These are phyloP conservation scores for Mantis religiosa DNA, from an alignment of 2,888 invertebrate species.

Conservation along the genomic window DNA sequence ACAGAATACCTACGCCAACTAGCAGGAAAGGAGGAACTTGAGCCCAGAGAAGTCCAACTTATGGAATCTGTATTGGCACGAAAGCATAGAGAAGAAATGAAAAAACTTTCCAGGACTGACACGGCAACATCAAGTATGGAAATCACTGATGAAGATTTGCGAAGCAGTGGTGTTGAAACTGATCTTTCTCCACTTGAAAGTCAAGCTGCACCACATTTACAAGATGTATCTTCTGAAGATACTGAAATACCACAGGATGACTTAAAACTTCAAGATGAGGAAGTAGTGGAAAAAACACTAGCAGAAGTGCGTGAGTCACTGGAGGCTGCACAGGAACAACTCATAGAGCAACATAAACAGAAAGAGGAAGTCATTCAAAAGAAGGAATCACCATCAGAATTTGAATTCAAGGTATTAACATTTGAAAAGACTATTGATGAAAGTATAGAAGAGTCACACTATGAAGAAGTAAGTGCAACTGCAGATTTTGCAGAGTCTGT, in stretches of 20 bases:
- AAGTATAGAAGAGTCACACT: constrained; percentile 35
- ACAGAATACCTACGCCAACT: constrained; percentile 46
- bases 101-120: constrained; percentile 45
- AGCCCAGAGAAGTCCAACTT: constrained; percentile 47
- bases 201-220: constrained; percentile 50
- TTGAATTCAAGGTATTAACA: constrained; percentile 59
- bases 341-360: constrained; percentile 63
- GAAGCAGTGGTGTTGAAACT: constrained; percentile 64
- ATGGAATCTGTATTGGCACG: constrained; percentile 50
- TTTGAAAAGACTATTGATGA: constrained; percentile 35
- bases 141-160: constrained; percentile 62
- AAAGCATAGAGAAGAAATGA: constrained; percentile 44
- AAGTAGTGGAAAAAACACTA: constrained; percentile 30
- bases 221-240: constrained; percentile 49
- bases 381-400: constrained; percentile 69
- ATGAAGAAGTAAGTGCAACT: constrained; percentile 28
- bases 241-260: constrained; percentile 35
- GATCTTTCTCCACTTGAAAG: constrained; percentile 63
- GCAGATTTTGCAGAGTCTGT: constrained; percentile 20
- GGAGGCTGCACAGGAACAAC: constrained; percentile 65
- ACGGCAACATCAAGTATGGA: constrained; percentile 54
- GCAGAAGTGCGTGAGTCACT: constrained; percentile 55
- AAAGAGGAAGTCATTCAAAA: constrained; percentile 49
- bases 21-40: constrained; percentile 47
- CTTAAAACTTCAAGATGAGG: constrained; percentile 33